Evolutionary conservation across 2,797 vertebrate species (phyloP).

Genomic region (Cossypha heuglini): DNA sequence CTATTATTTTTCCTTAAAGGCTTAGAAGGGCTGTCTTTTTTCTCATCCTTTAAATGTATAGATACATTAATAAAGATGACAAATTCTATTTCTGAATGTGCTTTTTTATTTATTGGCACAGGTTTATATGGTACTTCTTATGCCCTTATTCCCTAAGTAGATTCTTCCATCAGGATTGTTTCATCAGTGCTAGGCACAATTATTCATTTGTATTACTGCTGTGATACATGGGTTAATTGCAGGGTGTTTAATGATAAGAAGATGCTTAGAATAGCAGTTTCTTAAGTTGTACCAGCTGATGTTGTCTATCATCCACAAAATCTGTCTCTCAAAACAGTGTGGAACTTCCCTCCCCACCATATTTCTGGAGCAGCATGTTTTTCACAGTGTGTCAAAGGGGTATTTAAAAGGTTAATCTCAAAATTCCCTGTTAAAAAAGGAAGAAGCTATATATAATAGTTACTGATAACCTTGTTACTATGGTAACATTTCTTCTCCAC

Average conservation of each 20-base stretch:
- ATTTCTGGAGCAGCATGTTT: slow-evolving; percentile 35
- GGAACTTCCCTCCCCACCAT: background rate
- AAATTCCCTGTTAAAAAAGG: slow-evolving; percentile 40
- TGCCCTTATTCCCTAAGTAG: background rate
- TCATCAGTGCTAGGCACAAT: background rate
- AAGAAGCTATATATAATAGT: slow-evolving; percentile 37
- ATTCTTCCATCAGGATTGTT: slow-evolving; percentile 32
- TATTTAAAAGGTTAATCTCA: slow-evolving; percentile 60
- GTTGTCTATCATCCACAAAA: slow-evolving; percentile 42
- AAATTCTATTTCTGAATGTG: background rate
- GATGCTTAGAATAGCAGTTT: slow-evolving; percentile 1
- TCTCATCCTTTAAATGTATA: background rate
- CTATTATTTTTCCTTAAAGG: background rate
- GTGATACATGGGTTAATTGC: slow-evolving; percentile 7
- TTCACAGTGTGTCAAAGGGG: slow-evolving; percentile 12
- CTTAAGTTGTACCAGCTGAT: background rate
- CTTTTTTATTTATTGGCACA: slow-evolving; percentile 20
- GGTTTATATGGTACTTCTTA: slow-evolving; percentile 24
- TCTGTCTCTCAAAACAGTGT: background rate
- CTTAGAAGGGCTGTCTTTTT: background rate
- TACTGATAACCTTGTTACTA: slow-evolving; percentile 68
- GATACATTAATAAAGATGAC: background rate
- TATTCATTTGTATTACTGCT: slow-evolving; percentile 28
- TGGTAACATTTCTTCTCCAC: slow-evolving; percentile 62
- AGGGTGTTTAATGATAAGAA: background rate